phyloP scores from a whole-genome alignment of 2,888 invertebrate species.

The Cryptocephalus moraei region DNA sequence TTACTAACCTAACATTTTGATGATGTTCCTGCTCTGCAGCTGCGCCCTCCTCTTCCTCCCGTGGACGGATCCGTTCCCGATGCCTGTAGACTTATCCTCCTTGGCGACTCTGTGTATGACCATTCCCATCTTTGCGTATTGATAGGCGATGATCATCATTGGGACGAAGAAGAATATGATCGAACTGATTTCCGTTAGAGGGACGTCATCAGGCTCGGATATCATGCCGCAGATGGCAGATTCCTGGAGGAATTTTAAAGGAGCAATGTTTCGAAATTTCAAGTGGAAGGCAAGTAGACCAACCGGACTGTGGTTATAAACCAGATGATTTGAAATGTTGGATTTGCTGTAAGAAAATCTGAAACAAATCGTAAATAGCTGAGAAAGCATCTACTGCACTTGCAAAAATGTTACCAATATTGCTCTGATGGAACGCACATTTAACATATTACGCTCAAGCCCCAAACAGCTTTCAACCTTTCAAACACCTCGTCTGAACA shows the following conservation, averaged over 20 bases:
- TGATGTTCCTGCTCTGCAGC: conserved; percentile 57
- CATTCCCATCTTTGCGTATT: conserved; percentile 71
- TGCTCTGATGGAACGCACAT: no score
- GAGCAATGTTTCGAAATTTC: no score
- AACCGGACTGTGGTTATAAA: no score
- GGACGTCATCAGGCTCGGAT: conserved; percentile 48
- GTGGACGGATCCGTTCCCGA: conserved; percentile 54
- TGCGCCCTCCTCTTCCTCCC: conserved; percentile 54
- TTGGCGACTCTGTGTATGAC: conserved; percentile 49
- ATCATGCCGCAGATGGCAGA: conserved; percentile 75
- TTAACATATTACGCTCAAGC: no score
- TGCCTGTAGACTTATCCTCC: conserved; percentile 35
- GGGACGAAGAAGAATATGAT: conserved; percentile 73
- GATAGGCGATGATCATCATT: conserved; percentile 59
- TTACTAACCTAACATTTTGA: conserved; percentile 68
- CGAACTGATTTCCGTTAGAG: conserved; percentile 71
- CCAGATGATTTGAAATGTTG: no score
- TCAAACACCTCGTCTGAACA: no score
- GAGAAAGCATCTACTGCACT: no score
- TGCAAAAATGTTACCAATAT: no score
- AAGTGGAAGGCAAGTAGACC: no score
- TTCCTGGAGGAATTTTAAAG: conserved; percentile 38
- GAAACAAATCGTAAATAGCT: no score
- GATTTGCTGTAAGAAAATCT: no score
- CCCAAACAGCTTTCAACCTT: no score